Percentiles rank a stretch among this genome's conserved stretches.
Conservation (phyloP, 2,888 invertebrate genomes). For the Xylota segnis region DNA sequence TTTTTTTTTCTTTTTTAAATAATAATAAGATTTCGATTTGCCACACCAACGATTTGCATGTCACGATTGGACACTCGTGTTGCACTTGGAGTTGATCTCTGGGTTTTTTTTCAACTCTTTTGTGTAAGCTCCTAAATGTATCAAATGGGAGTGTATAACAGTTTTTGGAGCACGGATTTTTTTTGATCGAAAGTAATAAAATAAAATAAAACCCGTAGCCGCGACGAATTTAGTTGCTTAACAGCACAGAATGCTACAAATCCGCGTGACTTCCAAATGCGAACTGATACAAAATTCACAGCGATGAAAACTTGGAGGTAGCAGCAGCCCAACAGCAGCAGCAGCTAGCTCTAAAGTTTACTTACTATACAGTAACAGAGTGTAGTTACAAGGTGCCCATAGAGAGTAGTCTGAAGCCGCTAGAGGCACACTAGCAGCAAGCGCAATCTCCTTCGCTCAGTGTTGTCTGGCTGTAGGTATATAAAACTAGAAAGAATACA, state of each 20-base stretch:
- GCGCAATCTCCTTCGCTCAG: constrained; percentile 47
- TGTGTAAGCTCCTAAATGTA: constrained; percentile 34
- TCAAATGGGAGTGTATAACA: constrained; percentile 50
- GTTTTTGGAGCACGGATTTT: constrained; percentile 36
- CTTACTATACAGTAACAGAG: constrained; percentile 29
- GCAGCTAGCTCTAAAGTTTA: constrained; percentile 36
- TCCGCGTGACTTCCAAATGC: constrained; percentile 78
- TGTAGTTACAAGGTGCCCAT: constrained; percentile 60
- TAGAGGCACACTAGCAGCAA: constrained; percentile 38
- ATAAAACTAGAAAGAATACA: constrained; percentile 29
- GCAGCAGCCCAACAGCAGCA: not conserved
- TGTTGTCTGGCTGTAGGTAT: constrained; percentile 15
- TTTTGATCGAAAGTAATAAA: constrained; percentile 14
- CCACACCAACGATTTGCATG: constrained; percentile 74
- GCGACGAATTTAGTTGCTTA: constrained; percentile 58
- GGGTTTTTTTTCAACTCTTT: constrained; percentile 34
- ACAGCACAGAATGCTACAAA: constrained; percentile 72
- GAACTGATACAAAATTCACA: constrained; percentile 75
- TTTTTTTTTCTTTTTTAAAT: constrained; percentile 3
- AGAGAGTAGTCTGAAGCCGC: constrained; percentile 36
- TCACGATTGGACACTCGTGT: constrained; percentile 65
- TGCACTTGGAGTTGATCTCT: constrained; percentile 45
- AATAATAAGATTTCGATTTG: constrained; percentile 60
- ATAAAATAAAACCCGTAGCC: constrained; percentile 20
- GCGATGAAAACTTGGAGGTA: constrained; percentile 65